A percentile compares a stretch with the other conserved stretches of the same genome.
These are phyloP conservation scores for Rhynchophorus ferrugineus DNA, from an alignment of 1,140 invertebrate species.

Conservation along the genomic window DNA sequence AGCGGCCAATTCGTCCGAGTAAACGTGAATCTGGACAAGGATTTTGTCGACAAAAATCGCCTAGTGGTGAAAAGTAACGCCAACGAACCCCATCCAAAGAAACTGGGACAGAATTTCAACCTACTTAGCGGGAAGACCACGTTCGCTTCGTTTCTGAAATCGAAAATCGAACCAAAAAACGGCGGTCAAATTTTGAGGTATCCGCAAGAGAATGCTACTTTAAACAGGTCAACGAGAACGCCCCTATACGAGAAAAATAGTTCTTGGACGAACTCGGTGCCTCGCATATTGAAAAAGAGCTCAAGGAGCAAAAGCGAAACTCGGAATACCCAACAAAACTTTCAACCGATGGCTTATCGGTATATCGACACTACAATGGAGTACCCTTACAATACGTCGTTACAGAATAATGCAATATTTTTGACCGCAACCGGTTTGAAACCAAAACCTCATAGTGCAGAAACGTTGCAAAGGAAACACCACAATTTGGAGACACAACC, in stretches of 20 bases:
- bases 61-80: slow-evolving; percentile 26
- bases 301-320: slow-evolving; percentile 33
- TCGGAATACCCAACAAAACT: slow-evolving; percentile 16
- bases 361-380: slow-evolving; percentile 35
- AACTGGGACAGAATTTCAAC: slow-evolving; percentile 24
- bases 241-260: slow-evolving; percentile 15
- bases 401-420: slow-evolving; percentile 16
- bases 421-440: slow-evolving; percentile 6
- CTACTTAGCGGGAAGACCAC: slow-evolving; percentile 21
- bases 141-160: slow-evolving; percentile 17
- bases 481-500: slow-evolving; percentile 5
- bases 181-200: slow-evolving; percentile 1
- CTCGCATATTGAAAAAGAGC: slow-evolving; percentile 30
- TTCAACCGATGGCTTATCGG: slow-evolving; percentile 38
- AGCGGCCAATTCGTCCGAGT: slow-evolving; percentile 37
- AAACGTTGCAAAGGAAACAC: neutral
- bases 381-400: slow-evolving; percentile 18
- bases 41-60: slow-evolving; percentile 18
- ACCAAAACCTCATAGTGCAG: slow-evolving; percentile 1
- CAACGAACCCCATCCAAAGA: slow-evolving; percentile 29
- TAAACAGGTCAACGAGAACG: slow-evolving; percentile 8
- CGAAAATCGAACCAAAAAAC: slow-evolving; percentile 8
- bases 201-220: slow-evolving; percentile 3
- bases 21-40: slow-evolving; percentile 27
- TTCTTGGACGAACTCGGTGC: slow-evolving; percentile 36